Evolutionary conservation across 2,113 vertebrate species (phyloP).

Genomic region (Solea senegalensis): DNA sequence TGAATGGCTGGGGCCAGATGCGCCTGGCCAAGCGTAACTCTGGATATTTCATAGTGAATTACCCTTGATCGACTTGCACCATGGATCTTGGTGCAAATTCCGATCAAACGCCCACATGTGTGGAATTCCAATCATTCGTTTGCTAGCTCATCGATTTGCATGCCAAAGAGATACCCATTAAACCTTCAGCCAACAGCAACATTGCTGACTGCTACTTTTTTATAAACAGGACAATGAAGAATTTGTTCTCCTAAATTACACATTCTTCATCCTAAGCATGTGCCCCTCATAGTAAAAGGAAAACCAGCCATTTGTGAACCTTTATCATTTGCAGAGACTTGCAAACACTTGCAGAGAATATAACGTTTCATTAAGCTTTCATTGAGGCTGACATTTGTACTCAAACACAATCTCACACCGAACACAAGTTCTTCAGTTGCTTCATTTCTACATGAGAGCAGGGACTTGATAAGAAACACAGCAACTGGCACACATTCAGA

Average conservation of each 20-base stretch:
- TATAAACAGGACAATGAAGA: slow-evolving; percentile 12
- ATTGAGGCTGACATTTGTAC: slow-evolving; percentile 14
- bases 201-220: slow-evolving; percentile 40
- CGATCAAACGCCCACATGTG: slow-evolving; percentile 70
- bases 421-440: background rate
- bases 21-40: slow-evolving; percentile 73
- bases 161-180: slow-evolving; percentile 46
- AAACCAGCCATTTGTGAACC: slow-evolving; percentile 25
- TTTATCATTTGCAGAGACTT: slow-evolving; percentile 5
- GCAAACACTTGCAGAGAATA: slow-evolving; percentile 21
- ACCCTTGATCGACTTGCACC: slow-evolving; percentile 71
- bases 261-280: slow-evolving; percentile 16
- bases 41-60: slow-evolving; percentile 85
- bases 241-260: background rate
- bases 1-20: slow-evolving; percentile 81
- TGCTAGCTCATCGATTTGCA: slow-evolving; percentile 69
- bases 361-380: slow-evolving; percentile 16
- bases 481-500: background rate
- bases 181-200: slow-evolving; percentile 22
- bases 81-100: slow-evolving; percentile 68
- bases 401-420: slow-evolving; percentile 14
- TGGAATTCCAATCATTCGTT: slow-evolving; percentile 72
- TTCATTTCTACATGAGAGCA: background rate
- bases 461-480: slow-evolving; percentile 5
- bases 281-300: slow-evolving; percentile 18